Evolutionary conservation across 1,140 invertebrate species (phyloP).

Genomic region (Platorchestia sp.): DNA sequence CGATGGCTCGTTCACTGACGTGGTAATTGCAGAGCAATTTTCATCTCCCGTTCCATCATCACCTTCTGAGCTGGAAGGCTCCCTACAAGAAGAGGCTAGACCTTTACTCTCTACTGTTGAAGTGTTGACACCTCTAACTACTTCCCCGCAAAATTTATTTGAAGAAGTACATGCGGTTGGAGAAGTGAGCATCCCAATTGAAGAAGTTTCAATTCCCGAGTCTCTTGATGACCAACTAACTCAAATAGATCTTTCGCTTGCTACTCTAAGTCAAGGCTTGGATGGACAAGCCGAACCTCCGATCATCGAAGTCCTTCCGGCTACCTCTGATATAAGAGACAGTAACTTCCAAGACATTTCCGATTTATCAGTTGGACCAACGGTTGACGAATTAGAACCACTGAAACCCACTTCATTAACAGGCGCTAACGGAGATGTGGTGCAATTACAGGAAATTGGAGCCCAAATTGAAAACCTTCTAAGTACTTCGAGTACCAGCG

Average conservation of each 20-base stretch:
- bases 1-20: background rate
- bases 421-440: background rate
- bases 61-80: background rate
- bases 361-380: background rate
- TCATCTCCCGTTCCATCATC: background rate
- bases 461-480: background rate
- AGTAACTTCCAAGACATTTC: background rate
- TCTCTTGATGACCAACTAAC: background rate
- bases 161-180: background rate
- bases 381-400: background rate
- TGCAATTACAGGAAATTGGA: constrained; percentile 13
- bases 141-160: background rate
- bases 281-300: background rate
- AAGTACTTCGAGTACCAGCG: background rate
- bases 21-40: background rate
- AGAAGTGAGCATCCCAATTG: background rate
- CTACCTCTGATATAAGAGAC: background rate
- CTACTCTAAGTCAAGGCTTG: background rate
- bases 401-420: background rate
- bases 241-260: background rate
- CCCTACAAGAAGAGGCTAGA: background rate
- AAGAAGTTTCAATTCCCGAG: background rate
- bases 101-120: background rate
- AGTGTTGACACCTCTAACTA: background rate
- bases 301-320: background rate